Evolutionary conservation across 2,888 invertebrate genomes (phyloP), one percentile per base, ranked within the genome.

Genomic region (Rambutsinella grinnellia): DNA sequence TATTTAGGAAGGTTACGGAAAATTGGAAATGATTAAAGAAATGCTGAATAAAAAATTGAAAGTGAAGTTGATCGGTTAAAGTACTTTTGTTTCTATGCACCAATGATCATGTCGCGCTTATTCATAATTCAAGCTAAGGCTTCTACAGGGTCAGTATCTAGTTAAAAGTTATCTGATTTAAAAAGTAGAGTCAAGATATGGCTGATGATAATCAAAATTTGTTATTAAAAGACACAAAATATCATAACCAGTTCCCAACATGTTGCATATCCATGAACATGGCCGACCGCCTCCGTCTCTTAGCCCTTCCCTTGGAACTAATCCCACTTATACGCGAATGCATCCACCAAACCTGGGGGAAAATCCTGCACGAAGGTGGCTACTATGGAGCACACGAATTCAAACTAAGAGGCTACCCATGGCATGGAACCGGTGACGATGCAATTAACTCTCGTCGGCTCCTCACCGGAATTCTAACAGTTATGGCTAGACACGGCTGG

Each of bases 231-330:
- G n/a, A n/a, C n/a, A n/a, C n/a, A n/a, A n/a, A n/a, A n/a, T n/a
- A n/a, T n/a, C n/a, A n/a, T n/a, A n/a, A n/a, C n/a, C n/a, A 68
- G 21, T 75, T 47, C 27, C 67, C 67, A 56, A 72, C 76, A 23
- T 80, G 80, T 53, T 76, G 72, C 24, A 80, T 80, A 10, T 70
- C 78, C 1, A 60, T 80, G 69, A 79, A 76, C 21, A 79, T 76
- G 76, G 57, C 27, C 3, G 80, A 80, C 60, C 62, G 78, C 2
- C 49, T 80, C 8, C 76, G 80, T 0, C 60, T 79, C 1, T 69
- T 79, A 27, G 79, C 70, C 5, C 54, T 72, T 19, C 78, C 78
- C 0, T 53, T 36, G 10, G 68, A 75, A 46, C 3, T 78, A 10
- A 76, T 72, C 21, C 47, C 68, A 5, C 1, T 26, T 0, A 49